Evolutionary conservation across 2,113 vertebrate species (phyloP).

Genomic region (Gorilla gorilla): DNA sequence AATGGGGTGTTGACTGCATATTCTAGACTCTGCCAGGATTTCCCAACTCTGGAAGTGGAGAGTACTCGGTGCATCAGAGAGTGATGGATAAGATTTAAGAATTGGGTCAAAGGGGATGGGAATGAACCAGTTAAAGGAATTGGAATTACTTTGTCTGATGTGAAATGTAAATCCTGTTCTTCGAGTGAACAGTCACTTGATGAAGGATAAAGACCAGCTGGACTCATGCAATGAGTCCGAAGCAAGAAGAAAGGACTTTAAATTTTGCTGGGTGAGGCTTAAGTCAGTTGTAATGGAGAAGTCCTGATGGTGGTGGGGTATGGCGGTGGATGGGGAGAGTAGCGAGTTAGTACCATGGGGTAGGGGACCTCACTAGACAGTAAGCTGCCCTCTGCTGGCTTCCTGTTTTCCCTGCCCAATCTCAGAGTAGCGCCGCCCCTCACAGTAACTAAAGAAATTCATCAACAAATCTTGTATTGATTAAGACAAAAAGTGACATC

Average conservation of each 20-base stretch:
- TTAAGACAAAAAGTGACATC: not conserved
- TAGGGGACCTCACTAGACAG: not conserved
- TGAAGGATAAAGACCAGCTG: conserved; percentile 69
- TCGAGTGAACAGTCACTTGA: conserved; percentile 57
- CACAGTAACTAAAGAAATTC: not conserved
- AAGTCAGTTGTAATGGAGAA: not conserved
- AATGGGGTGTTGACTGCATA: conserved; percentile 22
- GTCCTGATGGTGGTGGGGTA: not conserved
- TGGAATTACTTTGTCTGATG: conserved; percentile 54
- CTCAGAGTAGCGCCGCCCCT: not conserved
- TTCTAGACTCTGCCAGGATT: conserved; percentile 27
- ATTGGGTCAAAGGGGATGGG: conserved; percentile 55
- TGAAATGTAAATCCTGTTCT: conserved; percentile 54
- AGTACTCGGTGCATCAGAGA: conserved; percentile 27
- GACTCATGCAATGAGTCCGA: conserved; percentile 8
- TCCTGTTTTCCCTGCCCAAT: not conserved
- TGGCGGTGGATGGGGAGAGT: not conserved
- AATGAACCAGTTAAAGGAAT: conserved; percentile 63
- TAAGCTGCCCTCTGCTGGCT: not conserved
- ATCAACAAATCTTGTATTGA: not conserved
- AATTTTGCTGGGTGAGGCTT: not conserved
- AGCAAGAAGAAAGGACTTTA: not conserved
- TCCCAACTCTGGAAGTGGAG: conserved; percentile 7
- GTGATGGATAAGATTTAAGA: conserved; percentile 44
- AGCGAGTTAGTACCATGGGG: not conserved